Evolutionary conservation across 1,140 invertebrate species (phyloP).

Genomic region (Vollenhovia emeryi): DNA sequence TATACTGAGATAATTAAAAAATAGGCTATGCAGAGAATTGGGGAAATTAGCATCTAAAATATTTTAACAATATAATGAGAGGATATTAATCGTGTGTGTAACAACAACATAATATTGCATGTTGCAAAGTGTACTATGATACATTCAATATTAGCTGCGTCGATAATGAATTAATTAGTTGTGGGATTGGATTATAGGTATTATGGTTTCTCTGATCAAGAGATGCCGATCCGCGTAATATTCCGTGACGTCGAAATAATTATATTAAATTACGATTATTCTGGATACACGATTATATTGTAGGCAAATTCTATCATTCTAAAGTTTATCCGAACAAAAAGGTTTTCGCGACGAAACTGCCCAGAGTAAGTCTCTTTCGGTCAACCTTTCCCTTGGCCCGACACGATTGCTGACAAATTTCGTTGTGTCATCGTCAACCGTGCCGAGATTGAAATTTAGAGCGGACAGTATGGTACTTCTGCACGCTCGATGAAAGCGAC

Average conservation of each 20-base stretch:
- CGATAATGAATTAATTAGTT: constrained; percentile 34
- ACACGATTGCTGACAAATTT: background rate
- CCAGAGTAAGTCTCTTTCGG: background rate
- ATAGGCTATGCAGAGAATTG: background rate
- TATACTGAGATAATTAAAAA: background rate
- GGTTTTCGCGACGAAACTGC: background rate
- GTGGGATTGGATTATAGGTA: background rate
- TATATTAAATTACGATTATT: constrained; percentile 11
- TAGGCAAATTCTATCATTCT: background rate
- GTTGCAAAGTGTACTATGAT: background rate
- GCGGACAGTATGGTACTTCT: background rate
- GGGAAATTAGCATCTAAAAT: background rate
- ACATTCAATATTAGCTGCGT: background rate
- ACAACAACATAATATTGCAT: background rate
- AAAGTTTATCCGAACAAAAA: background rate
- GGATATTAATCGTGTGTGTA: background rate
- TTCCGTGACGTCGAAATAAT: constrained; percentile 14
- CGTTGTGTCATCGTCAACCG: background rate
- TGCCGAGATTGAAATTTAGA: constrained; percentile 3
- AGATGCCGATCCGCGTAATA: background rate
- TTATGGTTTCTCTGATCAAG: constrained; percentile 17
- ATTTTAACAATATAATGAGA: constrained; percentile 14
- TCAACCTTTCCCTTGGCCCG: background rate
- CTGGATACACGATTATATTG: background rate
- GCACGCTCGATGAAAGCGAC: background rate